A percentile compares a stretch with the other conserved stretches of the same genome.
These are phyloP conservation scores for Drosophila neonasuta DNA, from an alignment of 2,888 invertebrate genomes.

Conservation along the genomic window DNA sequence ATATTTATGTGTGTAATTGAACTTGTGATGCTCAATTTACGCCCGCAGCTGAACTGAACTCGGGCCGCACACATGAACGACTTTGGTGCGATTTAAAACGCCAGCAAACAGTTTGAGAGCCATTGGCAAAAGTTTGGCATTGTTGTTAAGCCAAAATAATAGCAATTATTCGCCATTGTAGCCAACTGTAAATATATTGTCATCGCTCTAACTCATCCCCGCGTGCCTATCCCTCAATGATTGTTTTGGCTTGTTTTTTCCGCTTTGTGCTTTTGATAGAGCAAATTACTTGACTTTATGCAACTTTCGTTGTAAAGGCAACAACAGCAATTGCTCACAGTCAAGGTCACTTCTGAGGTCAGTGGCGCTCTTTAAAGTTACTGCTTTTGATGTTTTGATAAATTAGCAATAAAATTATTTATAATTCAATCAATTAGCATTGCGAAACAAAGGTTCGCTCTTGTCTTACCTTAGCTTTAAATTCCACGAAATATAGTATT, in stretches of 20 bases:
- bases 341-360: constrained; percentile 58
- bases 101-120: constrained; percentile 48
- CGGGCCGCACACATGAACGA: constrained; percentile 41
- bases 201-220: constrained; percentile 8
- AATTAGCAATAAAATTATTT: constrained; percentile 11
- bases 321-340: constrained; percentile 47
- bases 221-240: constrained; percentile 17
- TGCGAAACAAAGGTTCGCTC: constrained; percentile 20
- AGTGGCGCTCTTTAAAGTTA: constrained; percentile 6
- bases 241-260: constrained; percentile 30
- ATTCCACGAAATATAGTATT: constrained; percentile 5
- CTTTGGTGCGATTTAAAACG: constrained; percentile 42
- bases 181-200: constrained; percentile 40
- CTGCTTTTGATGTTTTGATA: constrained; percentile 1
- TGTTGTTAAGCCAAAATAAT: constrained; percentile 44
- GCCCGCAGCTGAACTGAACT: constrained; percentile 43
- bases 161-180: constrained; percentile 55
- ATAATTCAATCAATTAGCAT: constrained; percentile 30
- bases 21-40: constrained; percentile 68
- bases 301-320: constrained; percentile 47
- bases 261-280: constrained; percentile 51
- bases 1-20: constrained; percentile 49
- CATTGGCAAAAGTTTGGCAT: constrained; percentile 33
- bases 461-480: background rate
- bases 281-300: constrained; percentile 60